A percentile compares a stretch with the other conserved stretches of the same genome.
These are phyloP conservation scores for Coptodon rendalli DNA, from an alignment of 2,113 vertebrate genomes.

Conservation along the genomic window DNA sequence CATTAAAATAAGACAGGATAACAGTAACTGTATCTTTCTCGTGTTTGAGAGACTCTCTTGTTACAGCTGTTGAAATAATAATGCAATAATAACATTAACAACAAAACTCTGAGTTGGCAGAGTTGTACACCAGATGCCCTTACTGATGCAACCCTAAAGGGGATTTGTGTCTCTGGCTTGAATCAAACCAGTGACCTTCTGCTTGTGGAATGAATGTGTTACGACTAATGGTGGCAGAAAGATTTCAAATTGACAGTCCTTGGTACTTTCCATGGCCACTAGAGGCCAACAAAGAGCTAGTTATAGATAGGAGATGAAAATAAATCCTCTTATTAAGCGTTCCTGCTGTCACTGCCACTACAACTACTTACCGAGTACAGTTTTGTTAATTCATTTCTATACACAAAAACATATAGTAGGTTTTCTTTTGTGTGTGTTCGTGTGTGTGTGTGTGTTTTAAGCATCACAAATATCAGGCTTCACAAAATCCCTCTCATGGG, in stretches of 20 bases:
- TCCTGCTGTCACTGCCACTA: neutral
- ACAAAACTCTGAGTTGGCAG: neutral
- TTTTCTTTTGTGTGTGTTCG: neutral
- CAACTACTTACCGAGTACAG: neutral
- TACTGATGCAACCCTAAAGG: neutral
- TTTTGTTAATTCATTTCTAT: neutral
- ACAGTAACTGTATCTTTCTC: neutral
- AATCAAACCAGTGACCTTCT: neutral
- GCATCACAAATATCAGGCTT: neutral
- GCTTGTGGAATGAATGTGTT: neutral
- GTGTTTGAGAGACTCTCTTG: neutral
- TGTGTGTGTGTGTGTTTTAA: neutral
- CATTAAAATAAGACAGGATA: neutral
- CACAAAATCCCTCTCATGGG: neutral
- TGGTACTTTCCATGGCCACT: neutral
- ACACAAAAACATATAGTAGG: neutral
- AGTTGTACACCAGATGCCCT: neutral
- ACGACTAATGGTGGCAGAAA: neutral
- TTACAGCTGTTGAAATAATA: neutral
- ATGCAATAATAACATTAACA: neutral
- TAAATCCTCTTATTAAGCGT: neutral
- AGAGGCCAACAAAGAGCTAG: slow-evolving; percentile 3
- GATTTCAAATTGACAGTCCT: neutral
- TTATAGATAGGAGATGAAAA: neutral
- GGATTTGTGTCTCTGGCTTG: neutral